Evolutionary conservation across 2,888 invertebrate species (phyloP), one percentile per base, ranked within the genome.

Genomic region (Idaea dimidiata): DNA sequence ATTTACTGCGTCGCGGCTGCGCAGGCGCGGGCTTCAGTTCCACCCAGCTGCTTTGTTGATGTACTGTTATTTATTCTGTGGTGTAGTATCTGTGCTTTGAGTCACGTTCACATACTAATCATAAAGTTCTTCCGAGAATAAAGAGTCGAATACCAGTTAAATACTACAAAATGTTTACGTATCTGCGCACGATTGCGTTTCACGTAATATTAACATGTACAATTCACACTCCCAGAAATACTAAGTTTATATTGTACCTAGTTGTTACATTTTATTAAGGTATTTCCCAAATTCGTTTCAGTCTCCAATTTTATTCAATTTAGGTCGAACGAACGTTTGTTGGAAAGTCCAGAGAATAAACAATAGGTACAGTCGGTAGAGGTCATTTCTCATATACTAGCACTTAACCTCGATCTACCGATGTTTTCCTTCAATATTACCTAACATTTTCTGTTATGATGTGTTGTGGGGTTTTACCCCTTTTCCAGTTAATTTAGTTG

Each of bases 371-470:
- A 10, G 43, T 14, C 14, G 43, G 43, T 14, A 10, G 43, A 43
- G 43, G 43, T 43, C 43, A 43, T 10, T 43, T 43, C 43, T 43
- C 8, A 10, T 43, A 43, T 24, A 24, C 1, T 24, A n/a, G n/a
- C 32, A 43, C 43, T 43, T 43, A 43, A 43, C 43, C 43, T 43
- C 43, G 43, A 43, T 43, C 43, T 24, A 24, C 24, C 24, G 14
- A 43, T 43, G 43, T 43, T 43, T 43, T 43, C 43, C 43, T 43
- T 43, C 43, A 43, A 43, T 43, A 43, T 43, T 43, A 43, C 43
- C 43, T 43, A 43, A 43, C 43, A 0, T 43, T 43, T 43, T 43
- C 8, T 43, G 43, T 8, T 43, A 14, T 43, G 14, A 14, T 43
- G 14, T 43, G 43, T 14, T 14, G 43, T 43, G 43, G 43, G 43